These are phyloP conservation scores for Macaria liturata DNA, from an alignment of 2,888 invertebrate species.

Conservation along the genomic window DNA sequence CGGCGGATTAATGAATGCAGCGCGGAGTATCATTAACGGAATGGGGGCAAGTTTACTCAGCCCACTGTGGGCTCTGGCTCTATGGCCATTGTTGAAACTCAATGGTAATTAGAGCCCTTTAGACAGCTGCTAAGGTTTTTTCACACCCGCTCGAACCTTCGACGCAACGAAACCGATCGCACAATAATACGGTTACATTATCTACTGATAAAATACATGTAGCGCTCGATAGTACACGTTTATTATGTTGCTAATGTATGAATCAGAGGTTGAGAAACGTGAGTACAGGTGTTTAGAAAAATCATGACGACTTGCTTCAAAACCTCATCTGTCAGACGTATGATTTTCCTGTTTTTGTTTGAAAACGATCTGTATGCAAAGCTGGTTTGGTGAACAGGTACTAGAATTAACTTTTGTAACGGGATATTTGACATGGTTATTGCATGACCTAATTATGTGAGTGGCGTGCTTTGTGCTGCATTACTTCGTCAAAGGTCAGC, in stretches of 20 bases:
- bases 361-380: conserved; percentile 38
- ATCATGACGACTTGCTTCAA: conserved; percentile 37
- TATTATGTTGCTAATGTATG: conserved; percentile 35
- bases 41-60: conserved; percentile 48
- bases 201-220: conserved; percentile 40
- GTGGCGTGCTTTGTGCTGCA: too few species aligned
- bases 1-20: conserved; percentile 34
- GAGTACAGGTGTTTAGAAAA: conserved; percentile 37
- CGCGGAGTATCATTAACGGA: conserved; percentile 41
- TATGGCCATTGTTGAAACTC: conserved; percentile 44
- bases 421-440: conserved; percentile 4
- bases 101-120: conserved; percentile 57
- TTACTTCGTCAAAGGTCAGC: too few species aligned
- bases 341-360: conserved; percentile 43
- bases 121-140: conserved; percentile 47
- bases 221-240: conserved; percentile 43
- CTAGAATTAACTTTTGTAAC: conserved; percentile 13
- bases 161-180: conserved; percentile 27
- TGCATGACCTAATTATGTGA: conserved; percentile 1
- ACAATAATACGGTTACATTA: conserved; percentile 23
- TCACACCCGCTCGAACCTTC: conserved; percentile 39
- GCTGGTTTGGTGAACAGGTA: conserved; percentile 21
- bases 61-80: conserved; percentile 29
- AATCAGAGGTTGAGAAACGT: conserved; percentile 41
- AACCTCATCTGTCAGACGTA: conserved; percentile 39